phyloP scores from a whole-genome alignment of 2,888 invertebrate genomes.

The Rhingia campestris region DNA sequence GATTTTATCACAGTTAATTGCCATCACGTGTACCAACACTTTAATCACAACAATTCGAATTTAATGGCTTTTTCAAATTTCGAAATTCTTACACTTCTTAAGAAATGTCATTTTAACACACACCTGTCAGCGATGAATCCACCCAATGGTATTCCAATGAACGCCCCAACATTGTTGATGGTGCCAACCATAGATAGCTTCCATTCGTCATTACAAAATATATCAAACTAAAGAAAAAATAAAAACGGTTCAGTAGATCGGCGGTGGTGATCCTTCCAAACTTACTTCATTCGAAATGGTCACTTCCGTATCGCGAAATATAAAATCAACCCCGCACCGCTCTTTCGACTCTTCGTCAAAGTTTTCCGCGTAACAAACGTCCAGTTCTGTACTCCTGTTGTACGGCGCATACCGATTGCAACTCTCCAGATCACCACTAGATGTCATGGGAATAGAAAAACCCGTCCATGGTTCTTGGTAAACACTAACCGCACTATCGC shows the following conservation, averaged over 20 bases:
- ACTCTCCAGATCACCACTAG: conserved; percentile 81
- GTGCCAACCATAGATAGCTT: conserved; percentile 89
- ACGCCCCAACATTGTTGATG: conserved; percentile 89
- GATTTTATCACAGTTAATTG: too few species aligned
- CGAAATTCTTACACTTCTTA: background rate
- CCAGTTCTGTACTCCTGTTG: conserved; percentile 64
- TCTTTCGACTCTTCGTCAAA: conserved; percentile 81
- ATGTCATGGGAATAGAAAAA: conserved; percentile 81
- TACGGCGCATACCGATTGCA: conserved; percentile 82
- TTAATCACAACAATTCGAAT: too few species aligned
- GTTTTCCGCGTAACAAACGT: conserved; percentile 81
- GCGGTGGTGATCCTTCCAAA: conserved; percentile 74
- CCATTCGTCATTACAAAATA: conserved; percentile 84
- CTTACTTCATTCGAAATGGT: conserved; percentile 88
- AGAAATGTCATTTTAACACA: background rate
- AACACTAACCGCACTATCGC: conserved; percentile 78
- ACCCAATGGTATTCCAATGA: conserved; percentile 87
- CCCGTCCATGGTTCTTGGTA: conserved; percentile 84
- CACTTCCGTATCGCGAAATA: conserved; percentile 85
- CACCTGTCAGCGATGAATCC: conserved; percentile 88
- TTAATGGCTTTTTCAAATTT: background rate
- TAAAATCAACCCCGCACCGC: conserved; percentile 83
- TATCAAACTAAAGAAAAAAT: conserved; percentile 77
- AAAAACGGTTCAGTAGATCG: background rate
- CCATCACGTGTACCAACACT: too few species aligned